Evolutionary conservation across 1,140 invertebrate genomes (phyloP).

Genomic region (Heliothis subflexa): DNA sequence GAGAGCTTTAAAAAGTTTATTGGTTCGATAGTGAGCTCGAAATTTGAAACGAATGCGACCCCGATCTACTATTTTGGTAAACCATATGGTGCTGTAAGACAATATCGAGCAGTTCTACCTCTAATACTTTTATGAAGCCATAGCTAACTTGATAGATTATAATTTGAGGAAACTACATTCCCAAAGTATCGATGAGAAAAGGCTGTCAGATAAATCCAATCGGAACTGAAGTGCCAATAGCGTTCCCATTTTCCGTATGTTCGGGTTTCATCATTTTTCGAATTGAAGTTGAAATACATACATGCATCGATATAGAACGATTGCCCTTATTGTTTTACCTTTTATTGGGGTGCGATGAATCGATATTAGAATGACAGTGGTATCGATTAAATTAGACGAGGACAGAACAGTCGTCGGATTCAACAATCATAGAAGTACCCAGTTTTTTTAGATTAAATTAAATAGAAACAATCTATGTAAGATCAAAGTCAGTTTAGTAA

Average conservation of each 20-base stretch:
- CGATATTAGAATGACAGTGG: background rate
- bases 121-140: background rate
- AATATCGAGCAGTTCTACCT: background rate
- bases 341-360: background rate
- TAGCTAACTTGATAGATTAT: background rate
- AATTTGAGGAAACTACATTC: background rate
- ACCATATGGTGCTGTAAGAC: conserved; percentile 8
- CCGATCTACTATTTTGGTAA: background rate
- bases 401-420: background rate
- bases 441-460: no score
- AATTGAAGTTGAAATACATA: conserved; percentile 3
- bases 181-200: background rate
- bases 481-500: no score
- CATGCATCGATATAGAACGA: background rate
- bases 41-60: conserved; percentile 5
- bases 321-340: background rate
- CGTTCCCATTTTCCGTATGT: conserved; percentile 7
- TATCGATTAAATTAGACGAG: background rate
- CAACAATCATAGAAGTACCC: no score
- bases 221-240: background rate
- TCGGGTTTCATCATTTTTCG: conserved; percentile 12
- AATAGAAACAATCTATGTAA: no score
- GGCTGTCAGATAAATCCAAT: background rate
- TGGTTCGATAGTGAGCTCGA: background rate
- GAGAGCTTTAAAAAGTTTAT: conserved; percentile 17